A percentile compares a stretch with the other conserved stretches of the same genome.
Conservation (phyloP, 2,797 vertebrate genomes). For the Pampus argenteus region DNA sequence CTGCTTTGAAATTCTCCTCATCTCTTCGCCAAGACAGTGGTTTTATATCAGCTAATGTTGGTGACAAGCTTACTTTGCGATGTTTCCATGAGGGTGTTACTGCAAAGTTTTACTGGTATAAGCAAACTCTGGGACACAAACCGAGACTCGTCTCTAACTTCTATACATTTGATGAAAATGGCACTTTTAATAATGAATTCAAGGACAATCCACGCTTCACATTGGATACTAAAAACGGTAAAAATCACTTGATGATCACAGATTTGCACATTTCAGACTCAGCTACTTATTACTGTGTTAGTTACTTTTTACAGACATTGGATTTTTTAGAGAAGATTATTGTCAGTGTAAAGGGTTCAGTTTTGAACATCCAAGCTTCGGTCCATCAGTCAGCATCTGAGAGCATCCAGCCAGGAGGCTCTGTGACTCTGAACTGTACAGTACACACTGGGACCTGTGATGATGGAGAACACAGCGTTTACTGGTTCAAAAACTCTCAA, state of each 20-base stretch:
- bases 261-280: constrained; percentile 47
- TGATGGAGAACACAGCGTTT: constrained; percentile 52
- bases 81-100: constrained; percentile 23
- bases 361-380: neutral
- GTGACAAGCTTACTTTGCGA: constrained; percentile 36
- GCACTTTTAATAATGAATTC: constrained; percentile 8
- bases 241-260: constrained; percentile 25
- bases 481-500: constrained; percentile 57
- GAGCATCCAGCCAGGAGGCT: constrained; percentile 20
- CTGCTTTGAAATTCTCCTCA: neutral
- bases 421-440: constrained; percentile 51
- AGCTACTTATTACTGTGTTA: constrained; percentile 50
- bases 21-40: neutral
- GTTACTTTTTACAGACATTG: constrained; percentile 3
- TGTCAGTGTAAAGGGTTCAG: constrained; percentile 11
- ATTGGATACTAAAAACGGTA: neutral
- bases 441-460: constrained; percentile 49
- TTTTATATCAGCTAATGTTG: constrained; percentile 28
- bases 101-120: constrained; percentile 43
- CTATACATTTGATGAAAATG: neutral
- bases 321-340: constrained; percentile 10
- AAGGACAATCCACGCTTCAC: constrained; percentile 9
- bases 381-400: constrained; percentile 35
- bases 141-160: constrained; percentile 25
- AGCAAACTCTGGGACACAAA: constrained; percentile 40